These are phyloP conservation scores for Pygocentrus nattereri DNA, from an alignment of 2,797 vertebrate genomes.

Conservation along the genomic window DNA sequence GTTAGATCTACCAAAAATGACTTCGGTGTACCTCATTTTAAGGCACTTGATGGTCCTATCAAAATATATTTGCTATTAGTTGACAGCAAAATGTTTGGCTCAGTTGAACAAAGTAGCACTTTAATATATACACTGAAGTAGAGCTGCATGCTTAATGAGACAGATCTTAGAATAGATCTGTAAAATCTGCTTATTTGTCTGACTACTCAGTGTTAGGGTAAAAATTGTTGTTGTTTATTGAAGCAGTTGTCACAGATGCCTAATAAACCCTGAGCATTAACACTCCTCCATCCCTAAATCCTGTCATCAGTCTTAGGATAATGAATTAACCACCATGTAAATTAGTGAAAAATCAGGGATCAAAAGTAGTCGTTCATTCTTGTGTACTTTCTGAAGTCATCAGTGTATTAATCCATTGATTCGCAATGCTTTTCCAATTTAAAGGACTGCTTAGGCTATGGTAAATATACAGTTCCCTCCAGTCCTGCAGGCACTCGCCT, in stretches of 20 bases:
- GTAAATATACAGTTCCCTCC: conserved; percentile 12
- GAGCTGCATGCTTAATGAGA: neutral
- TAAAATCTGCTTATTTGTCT: neutral
- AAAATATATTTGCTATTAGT: neutral
- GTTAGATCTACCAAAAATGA: neutral
- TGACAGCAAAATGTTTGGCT: neutral
- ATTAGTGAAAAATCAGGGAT: neutral
- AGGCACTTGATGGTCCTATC: neutral
- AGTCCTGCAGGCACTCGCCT: conserved; percentile 19
- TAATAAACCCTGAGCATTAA: conserved; percentile 28
- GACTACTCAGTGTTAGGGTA: conserved; percentile 26
- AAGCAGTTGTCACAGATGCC: conserved; percentile 19
- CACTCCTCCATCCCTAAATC: conserved; percentile 36
- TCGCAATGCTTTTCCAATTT: neutral
- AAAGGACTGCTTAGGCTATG: neutral
- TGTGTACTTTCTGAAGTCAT: neutral
- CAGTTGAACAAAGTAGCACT: neutral
- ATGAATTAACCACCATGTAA: neutral
- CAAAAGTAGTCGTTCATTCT: neutral
- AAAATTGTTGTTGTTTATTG: conserved; percentile 22
- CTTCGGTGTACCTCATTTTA: neutral
- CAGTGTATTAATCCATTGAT: neutral
- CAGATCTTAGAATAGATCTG: neutral
- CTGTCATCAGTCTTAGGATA: conserved; percentile 26
- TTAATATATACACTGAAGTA: neutral